These are phyloP conservation scores for Furcula furcula DNA, from an alignment of 2,888 invertebrate genomes.

Conservation along the genomic window DNA sequence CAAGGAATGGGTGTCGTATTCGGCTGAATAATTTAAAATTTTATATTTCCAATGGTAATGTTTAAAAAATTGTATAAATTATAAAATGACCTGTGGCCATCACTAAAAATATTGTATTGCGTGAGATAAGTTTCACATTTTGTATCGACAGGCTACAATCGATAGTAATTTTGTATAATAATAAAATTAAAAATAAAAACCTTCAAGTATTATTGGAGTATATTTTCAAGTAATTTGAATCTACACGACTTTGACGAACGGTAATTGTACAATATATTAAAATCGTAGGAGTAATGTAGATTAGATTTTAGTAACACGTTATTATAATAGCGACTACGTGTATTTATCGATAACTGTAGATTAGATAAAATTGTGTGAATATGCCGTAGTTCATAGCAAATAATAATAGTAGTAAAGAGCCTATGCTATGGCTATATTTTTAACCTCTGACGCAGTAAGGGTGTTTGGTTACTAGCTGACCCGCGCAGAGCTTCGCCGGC, in stretches of 20 bases:
- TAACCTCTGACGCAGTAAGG: no score
- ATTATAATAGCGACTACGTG: no score
- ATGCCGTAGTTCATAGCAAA: no score
- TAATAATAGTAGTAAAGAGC: no score
- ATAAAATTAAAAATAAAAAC: constrained; percentile 56
- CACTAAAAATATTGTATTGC: constrained; percentile 51
- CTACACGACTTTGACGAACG: background rate
- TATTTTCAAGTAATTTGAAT: background rate
- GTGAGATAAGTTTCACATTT: constrained; percentile 45
- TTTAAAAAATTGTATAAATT: constrained; percentile 53
- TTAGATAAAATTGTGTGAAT: no score
- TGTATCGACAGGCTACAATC: constrained; percentile 38
- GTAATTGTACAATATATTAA: no score
- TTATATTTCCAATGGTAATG: constrained; percentile 21
- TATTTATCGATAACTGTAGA: no score
- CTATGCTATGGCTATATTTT: no score
- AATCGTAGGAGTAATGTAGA: no score
- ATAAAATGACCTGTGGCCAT: constrained; percentile 43
- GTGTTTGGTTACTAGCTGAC: no score
- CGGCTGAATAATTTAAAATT: constrained; percentile 14
- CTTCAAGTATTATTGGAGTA: constrained; percentile 17
- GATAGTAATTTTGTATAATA: constrained; percentile 59
- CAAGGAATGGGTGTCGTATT: constrained; percentile 10
- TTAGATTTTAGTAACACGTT: no score
- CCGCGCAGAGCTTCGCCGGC: no score